Evolutionary conservation across 2,888 invertebrate species (phyloP), one percentile per base, ranked within the genome.

Genomic region (Hydrotaea diabolus): DNA sequence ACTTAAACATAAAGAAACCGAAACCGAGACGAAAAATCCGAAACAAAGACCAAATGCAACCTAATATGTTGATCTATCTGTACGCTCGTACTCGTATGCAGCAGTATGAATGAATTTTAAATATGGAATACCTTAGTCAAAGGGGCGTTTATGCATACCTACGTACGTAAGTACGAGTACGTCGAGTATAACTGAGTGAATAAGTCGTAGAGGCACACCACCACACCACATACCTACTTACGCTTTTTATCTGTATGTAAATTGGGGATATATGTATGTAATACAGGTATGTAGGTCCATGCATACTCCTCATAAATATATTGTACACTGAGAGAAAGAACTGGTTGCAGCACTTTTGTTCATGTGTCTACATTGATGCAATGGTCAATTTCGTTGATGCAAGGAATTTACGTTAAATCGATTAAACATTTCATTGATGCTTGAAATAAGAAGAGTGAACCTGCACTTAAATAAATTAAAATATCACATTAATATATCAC

Each of bases 1-100:
- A 69, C 31, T 31, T 31, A 43, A 19, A 43, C n/a, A 13, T 26
- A 26, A 31, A 31, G 31, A 55, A 43, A 23, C 72, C 17, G 46
- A 57, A 66, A 72, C 23, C 7, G 15, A 74, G 23, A 59, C 7
- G 36, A 49, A 69, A 53, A n/a, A 59, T 13, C 11, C 26, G 23
- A 59, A 62, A 62, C 26, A 15, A 62, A 31, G 15, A 69, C 21
- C 43, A 75, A 80, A 66, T 84, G 75, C 80, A 84, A 73, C 75
- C 53, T 76, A 76, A 79, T 81, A 74, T 43, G 80, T 39, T 53
- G 66, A 43, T 66, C 39, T 43, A 13, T 11, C 23, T 46, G 17
- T 31, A 4, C 31, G 31, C 3, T 31, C 31, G 31, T 31, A 31
- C 31, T 2, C 2, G 7, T 31, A 31, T 7, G n/a, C n/a, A n/a